Evolutionary conservation across 2,113 vertebrate genomes (phyloP).

Genomic region (Bos javanicus): DNA sequence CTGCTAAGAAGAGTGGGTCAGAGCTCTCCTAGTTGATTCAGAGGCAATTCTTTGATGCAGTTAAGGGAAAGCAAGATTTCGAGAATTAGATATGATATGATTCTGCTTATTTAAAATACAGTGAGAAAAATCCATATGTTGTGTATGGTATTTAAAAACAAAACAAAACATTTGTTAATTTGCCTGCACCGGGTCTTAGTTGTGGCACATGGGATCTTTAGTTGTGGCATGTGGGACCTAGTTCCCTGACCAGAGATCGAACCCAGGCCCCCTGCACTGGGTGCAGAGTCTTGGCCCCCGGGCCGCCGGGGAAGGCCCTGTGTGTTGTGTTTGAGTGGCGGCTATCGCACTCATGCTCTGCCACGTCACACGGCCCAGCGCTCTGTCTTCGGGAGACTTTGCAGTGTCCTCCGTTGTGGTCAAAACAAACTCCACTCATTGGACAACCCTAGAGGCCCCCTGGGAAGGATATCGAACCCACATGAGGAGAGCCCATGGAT

Average conservation of each 20-base stretch:
- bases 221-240: not conserved
- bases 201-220: fast-evolving
- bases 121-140: not conserved
- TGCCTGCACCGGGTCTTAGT: not conserved
- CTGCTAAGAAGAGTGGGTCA: not conserved
- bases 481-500: not conserved
- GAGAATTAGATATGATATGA: not conserved
- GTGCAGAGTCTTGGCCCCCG: not conserved
- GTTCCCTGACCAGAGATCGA: not conserved
- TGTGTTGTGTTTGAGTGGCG: not conserved
- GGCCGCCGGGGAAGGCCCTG: not conserved
- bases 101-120: not conserved
- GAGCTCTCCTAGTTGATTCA: not conserved
- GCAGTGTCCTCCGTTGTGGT: not conserved
- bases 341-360: not conserved
- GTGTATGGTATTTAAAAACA: not conserved
- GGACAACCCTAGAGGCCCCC: not conserved
- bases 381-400: not conserved
- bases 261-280: not conserved
- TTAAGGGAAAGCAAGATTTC: not conserved
- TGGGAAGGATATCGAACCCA: fast-evolving
- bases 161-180: not conserved
- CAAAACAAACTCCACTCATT: not conserved
- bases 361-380: fast-evolving
- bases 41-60: not conserved